phyloP scores from a whole-genome alignment of 2,888 invertebrate genomes.

The Aleiodes leptofemur region DNA sequence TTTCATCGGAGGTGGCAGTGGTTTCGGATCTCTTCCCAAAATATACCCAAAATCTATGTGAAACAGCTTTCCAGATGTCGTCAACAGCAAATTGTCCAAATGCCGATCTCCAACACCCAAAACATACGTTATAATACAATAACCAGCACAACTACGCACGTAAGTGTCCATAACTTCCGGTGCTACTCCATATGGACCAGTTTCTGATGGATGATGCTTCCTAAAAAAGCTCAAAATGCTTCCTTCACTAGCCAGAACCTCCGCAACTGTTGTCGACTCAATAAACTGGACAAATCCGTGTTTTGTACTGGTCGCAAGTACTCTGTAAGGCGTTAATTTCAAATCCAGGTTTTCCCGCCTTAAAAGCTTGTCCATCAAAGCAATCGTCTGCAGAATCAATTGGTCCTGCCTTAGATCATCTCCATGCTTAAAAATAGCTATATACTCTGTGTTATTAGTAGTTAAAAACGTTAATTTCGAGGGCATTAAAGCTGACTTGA shows the following conservation, averaged over 20 bases:
- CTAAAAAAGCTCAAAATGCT: conserved; percentile 95
- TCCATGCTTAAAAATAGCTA: conserved; percentile 98
- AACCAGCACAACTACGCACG: conserved; percentile 96
- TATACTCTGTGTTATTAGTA: conserved; percentile 88
- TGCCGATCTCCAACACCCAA: conserved; percentile 98
- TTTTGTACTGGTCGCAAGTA: conserved; percentile 95
- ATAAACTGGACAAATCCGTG: conserved; percentile 98
- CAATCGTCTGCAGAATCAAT: conserved; percentile 97
- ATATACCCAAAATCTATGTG: conserved; percentile 99
- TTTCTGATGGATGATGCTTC: conserved; percentile 92
- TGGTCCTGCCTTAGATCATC: conserved; percentile 99
- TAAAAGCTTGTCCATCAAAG: conserved; percentile 97
- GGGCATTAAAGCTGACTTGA: conserved; percentile 98
- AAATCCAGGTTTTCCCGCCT: conserved; percentile 96
- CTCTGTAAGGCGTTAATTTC: conserved; percentile 95
- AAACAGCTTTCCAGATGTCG: conserved; percentile 92
- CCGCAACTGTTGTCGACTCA: conserved; percentile 94
- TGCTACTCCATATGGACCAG: conserved; percentile 91
- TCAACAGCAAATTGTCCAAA: conserved; percentile 96
- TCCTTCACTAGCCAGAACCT: conserved; percentile 90
- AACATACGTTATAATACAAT: conserved; percentile 98
- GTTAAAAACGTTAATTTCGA: conserved; percentile 92
- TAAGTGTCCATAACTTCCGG: conserved; percentile 98
- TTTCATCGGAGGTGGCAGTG: conserved; percentile 99
- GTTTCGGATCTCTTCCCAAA: conserved; percentile 98